phyloP scores from a whole-genome alignment of 2,888 invertebrate species.

The Zaprionus obscuricornis region DNA sequence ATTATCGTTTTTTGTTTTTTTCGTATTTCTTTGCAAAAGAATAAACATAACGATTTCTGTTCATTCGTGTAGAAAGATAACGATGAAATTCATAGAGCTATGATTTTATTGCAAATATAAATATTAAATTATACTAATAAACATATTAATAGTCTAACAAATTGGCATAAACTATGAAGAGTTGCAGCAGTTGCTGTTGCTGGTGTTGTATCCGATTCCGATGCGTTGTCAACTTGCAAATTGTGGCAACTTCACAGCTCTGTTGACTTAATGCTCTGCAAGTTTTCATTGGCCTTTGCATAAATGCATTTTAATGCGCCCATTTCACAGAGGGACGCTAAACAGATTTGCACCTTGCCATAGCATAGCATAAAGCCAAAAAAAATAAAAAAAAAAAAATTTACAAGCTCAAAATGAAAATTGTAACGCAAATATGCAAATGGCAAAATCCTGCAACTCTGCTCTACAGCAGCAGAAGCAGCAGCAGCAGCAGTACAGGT shows the following conservation, averaged over 20 bases:
- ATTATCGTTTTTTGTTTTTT: no score
- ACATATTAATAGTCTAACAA: no score
- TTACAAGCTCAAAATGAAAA: constrained; percentile 70
- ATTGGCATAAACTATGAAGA: no score
- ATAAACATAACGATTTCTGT: neutral
- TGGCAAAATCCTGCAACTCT: constrained; percentile 28
- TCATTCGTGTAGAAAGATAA: no score
- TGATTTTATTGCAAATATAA: no score
- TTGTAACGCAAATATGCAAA: constrained; percentile 72
- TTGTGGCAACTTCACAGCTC: constrained; percentile 33
- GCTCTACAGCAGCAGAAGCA: constrained; percentile 5
- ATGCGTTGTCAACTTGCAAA: constrained; percentile 30
- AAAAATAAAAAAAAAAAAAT: no score
- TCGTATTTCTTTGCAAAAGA: neutral
- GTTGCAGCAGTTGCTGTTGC: no score
- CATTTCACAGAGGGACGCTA: constrained; percentile 45
- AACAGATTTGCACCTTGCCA: constrained; percentile 75
- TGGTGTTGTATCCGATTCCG: no score
- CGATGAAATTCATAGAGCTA: no score
- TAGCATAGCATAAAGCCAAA: constrained; percentile 62
- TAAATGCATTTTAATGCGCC: constrained; percentile 70
- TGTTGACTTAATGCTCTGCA: constrained; percentile 51
- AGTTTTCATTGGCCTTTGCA: constrained; percentile 62
- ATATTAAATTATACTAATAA: no score
- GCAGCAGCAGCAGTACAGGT: neutral